These are phyloP conservation scores for Beris morrisii DNA, from an alignment of 2,888 invertebrate species.

Conservation along the genomic window DNA sequence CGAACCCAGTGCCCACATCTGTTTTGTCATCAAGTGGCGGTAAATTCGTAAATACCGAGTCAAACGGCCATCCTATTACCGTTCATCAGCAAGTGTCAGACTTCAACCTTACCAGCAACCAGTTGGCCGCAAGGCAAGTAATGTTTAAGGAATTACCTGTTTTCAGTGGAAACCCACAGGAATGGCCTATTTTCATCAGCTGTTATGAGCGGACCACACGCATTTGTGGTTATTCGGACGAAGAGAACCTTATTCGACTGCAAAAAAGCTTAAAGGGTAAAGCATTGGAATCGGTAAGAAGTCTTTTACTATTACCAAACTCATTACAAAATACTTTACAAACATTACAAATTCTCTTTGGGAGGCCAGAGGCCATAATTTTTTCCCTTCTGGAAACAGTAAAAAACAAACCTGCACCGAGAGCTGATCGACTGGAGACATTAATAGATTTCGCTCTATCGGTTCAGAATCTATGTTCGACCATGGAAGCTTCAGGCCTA, in stretches of 20 bases:
- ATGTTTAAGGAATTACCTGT: slow-evolving; percentile 18
- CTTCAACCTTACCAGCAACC: too few relatives aligned
- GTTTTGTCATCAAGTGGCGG: too few relatives aligned
- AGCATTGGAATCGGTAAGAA: slow-evolving; percentile 20
- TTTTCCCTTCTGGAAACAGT: too few relatives aligned
- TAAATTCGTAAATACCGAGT: too few relatives aligned
- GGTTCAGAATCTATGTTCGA: slow-evolving; percentile 35
- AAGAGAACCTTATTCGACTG: not conserved
- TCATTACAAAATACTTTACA: too few relatives aligned
- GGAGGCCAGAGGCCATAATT: too few relatives aligned
- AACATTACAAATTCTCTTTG: too few relatives aligned
- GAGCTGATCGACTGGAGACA: too few relatives aligned
- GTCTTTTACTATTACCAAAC: slow-evolving; percentile 25
- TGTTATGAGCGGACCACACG: not conserved
- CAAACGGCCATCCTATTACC: too few relatives aligned
- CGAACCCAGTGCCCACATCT: too few relatives aligned
- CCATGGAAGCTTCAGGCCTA: slow-evolving; percentile 29
- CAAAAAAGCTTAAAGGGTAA: slow-evolving; percentile 4
- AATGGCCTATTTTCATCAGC: not conserved
- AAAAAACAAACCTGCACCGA: too few relatives aligned
- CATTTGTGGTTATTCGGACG: not conserved
- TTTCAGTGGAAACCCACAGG: not conserved
- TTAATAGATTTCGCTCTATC: slow-evolving; percentile 26
- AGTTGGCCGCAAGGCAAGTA: slow-evolving; percentile 2
- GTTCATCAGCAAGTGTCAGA: too few relatives aligned